Evolutionary conservation across 2,797 vertebrate species (phyloP), one percentile per base, ranked within the genome.

Genomic region (Coracias cyanogaster): DNA sequence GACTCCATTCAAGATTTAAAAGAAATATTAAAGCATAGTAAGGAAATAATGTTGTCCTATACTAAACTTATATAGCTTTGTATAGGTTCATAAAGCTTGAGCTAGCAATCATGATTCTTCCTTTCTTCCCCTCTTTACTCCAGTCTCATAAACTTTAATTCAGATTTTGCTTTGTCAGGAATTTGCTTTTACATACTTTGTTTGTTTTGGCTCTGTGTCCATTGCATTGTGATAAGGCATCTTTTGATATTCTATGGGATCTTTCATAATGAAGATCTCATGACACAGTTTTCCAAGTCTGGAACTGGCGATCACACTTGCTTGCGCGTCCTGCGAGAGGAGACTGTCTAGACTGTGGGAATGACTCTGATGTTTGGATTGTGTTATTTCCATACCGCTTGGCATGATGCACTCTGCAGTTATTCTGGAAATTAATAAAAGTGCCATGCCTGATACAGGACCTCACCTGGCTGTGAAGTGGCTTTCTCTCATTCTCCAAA

Each of bases 291-390:
- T 95, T 96, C 94, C 71, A 87, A 87, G 96, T 94, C 96, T 94
- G 91, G 91, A 95, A 54, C n/a, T 82, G 89, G 90, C 57, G 84
- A 64, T 70, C 81, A 92, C 92, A 70, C 87, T 90, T 76, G 86
- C 69, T 88, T 72, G 86, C 69, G 29, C 80, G 94, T 94, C 96
- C 92, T 95, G 92, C 12, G 45, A 90, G 86, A 78, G 94, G 94
- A 95, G 74, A 41, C 89, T 92, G 95, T 96, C 95, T 96, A 97
- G 96, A 96, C 96, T 93, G 96, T 96, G 96, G 96, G 94, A 93
- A 96, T 95, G 96, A 95, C 88, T 89, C 81, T 48, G 94, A 41
- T 95, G 90, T 96, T 97, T 97, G 88, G 86, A 94, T 82, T 96
- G 82, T 79, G 86, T 94, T 97, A 89, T 80, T 97, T 95, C 95